Conservation (phyloP, 1,140 invertebrate genomes). For the Apis florea region DNA sequence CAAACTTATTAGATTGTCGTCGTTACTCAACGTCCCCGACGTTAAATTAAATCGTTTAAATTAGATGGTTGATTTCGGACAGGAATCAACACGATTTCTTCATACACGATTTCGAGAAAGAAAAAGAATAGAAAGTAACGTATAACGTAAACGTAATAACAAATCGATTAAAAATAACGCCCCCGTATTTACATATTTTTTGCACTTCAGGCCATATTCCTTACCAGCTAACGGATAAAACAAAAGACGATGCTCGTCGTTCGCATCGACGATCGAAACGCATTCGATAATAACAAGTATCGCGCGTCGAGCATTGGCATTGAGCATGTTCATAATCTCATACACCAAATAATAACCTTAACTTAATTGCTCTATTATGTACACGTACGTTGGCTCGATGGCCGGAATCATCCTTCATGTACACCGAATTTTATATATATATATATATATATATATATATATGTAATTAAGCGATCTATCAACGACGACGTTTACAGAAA, state of each 20-base stretch:
- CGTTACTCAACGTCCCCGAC: neutral
- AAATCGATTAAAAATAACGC: constrained; percentile 26
- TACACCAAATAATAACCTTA: constrained; percentile 37
- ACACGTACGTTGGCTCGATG: constrained; percentile 1
- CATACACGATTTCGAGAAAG: neutral
- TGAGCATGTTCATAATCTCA: constrained; percentile 44
- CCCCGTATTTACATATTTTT: constrained; percentile 39
- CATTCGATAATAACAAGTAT: neutral
- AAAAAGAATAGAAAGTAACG: neutral
- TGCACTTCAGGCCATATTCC: neutral
- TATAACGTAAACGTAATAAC: neutral
- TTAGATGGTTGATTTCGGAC: neutral
- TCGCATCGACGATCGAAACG: neutral
- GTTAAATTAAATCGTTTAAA: neutral
- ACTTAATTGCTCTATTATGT: constrained; percentile 48
- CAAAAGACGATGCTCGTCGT: neutral
- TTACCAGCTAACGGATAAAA: neutral
- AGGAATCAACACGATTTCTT: neutral
- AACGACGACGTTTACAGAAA: constrained; percentile 22
- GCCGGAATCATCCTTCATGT: neutral
- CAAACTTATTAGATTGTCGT: neutral
- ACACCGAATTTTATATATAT: neutral
- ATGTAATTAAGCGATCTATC: constrained; percentile 6
- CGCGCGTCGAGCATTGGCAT: constrained; percentile 14
- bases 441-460: neutral